Conservation (phyloP, 1,140 invertebrate species). For the Galendromus occidentalis region DNA sequence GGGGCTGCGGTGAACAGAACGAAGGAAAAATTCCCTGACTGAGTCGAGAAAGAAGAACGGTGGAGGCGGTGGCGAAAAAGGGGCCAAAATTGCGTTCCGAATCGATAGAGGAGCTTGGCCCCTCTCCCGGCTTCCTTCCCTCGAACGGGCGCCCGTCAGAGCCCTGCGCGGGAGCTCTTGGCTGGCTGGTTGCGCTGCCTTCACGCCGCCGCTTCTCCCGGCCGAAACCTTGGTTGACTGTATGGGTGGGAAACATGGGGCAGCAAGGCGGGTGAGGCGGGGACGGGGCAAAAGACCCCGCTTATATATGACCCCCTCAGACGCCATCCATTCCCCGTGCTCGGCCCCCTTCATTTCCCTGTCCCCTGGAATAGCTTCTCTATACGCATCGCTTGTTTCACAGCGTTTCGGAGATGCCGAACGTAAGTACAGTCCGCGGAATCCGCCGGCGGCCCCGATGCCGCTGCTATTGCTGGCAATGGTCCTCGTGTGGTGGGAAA, state of each 20-base stretch:
- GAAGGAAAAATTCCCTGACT: too few species aligned
- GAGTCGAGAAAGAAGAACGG: background rate
- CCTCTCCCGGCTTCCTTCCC: background rate
- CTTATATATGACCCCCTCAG: conserved; percentile 3
- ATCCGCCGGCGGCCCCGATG: background rate
- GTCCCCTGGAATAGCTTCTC: conserved; percentile 10
- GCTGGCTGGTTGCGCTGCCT: too few species aligned
- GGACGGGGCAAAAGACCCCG: background rate
- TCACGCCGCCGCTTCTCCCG: too few species aligned
- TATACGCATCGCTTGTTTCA: conserved; percentile 12
- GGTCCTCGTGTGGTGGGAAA: background rate
- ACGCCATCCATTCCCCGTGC: too few species aligned
- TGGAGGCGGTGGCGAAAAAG: conserved; percentile 2
- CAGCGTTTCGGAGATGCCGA: background rate
- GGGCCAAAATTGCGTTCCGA: conserved; percentile 12
- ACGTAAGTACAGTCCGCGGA: conserved; percentile 5
- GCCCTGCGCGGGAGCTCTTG: too few species aligned
- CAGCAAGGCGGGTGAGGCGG: too few species aligned
- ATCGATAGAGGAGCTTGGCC: conserved; percentile 11
- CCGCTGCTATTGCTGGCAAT: background rate
- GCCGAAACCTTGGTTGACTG: too few species aligned
- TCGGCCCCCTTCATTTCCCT: too few species aligned
- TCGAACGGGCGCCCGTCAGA: background rate
- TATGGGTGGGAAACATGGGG: too few species aligned
- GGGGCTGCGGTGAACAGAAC: too few species aligned